Conservation (phyloP, 1,140 invertebrate species). For the Rhopalosiphum maidis region DNA sequence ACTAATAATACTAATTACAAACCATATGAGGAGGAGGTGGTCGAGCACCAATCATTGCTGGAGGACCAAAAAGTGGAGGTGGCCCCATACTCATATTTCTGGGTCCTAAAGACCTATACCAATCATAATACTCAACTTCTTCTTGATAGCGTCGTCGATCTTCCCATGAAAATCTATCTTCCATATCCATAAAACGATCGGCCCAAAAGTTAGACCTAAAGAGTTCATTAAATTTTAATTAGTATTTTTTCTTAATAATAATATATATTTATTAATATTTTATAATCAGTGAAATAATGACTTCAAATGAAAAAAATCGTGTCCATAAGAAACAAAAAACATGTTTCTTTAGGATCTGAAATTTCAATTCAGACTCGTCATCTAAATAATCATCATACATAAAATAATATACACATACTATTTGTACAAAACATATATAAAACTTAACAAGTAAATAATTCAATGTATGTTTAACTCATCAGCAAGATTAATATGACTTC, state of each 20-base stretch:
- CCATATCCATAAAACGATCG: constrained; percentile 70
- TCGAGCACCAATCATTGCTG: constrained; percentile 34
- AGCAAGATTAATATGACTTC: neutral
- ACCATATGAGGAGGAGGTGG: constrained; percentile 55
- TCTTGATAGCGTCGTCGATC: constrained; percentile 81
- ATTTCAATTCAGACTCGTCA: constrained; percentile 52
- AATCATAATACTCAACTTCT: constrained; percentile 82
- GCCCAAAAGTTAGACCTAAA: constrained; percentile 58
- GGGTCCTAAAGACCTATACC: constrained; percentile 74
- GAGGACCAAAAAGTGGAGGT: constrained; percentile 49
- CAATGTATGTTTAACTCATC: neutral
- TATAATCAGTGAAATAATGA: constrained; percentile 35
- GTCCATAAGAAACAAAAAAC: constrained; percentile 25
- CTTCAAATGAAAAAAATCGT: constrained; percentile 34
- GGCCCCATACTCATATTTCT: constrained; percentile 61
- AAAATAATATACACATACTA: neutral
- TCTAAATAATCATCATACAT: constrained; percentile 36
- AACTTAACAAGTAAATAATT: neutral
- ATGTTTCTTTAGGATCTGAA: neutral
- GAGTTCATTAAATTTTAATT: constrained; percentile 17
- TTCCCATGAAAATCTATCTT: constrained; percentile 89
- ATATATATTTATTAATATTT: neutral
- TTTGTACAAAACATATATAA: too few species aligned
- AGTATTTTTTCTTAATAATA: constrained; percentile 18
- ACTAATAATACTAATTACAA: neutral